Evolutionary conservation across 1,140 invertebrate genomes (phyloP).

Genomic region (Trichomalopsis sarcophagae): DNA sequence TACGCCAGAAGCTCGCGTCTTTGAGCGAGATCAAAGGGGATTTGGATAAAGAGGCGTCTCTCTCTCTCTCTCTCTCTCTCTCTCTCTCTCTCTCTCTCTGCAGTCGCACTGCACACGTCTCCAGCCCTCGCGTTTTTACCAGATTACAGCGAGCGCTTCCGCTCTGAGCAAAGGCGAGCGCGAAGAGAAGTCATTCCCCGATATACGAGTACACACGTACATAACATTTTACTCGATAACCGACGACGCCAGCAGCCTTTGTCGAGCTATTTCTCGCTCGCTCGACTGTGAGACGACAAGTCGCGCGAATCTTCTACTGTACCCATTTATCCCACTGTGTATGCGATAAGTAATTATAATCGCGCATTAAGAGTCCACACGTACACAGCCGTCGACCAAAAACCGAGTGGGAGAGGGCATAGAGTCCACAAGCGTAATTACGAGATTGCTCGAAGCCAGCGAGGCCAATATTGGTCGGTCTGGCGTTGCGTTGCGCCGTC

Average conservation of each 20-base stretch:
- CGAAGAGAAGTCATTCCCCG: neutral
- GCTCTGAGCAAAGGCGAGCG: neutral
- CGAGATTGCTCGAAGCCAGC: neutral
- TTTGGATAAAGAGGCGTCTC: slow-evolving; percentile 41
- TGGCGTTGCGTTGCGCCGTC: neutral
- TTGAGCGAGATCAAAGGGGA: slow-evolving; percentile 49
- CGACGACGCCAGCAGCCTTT: neutral
- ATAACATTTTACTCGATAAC: neutral
- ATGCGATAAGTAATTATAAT: no score
- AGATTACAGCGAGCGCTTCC: slow-evolving; percentile 28
- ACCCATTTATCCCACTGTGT: no score
- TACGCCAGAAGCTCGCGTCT: slow-evolving; percentile 7
- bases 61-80: neutral
- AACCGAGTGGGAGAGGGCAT: no score
- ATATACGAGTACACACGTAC: slow-evolving; percentile 1
- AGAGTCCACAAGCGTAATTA: no score
- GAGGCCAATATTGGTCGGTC: neutral
- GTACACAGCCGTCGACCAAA: no score
- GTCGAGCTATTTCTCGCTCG: neutral
- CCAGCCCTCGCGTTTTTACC: slow-evolving; percentile 23
- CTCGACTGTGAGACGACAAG: neutral
- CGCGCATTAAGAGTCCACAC: no score
- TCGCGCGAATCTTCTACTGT: no score
- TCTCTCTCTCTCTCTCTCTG: slow-evolving; percentile 6
- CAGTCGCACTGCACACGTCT: neutral